Base-by-base conservation (phyloP, 30 jellyfish, hydroid and myxozoan genomes). In the Aurelia sp. region DNA sequence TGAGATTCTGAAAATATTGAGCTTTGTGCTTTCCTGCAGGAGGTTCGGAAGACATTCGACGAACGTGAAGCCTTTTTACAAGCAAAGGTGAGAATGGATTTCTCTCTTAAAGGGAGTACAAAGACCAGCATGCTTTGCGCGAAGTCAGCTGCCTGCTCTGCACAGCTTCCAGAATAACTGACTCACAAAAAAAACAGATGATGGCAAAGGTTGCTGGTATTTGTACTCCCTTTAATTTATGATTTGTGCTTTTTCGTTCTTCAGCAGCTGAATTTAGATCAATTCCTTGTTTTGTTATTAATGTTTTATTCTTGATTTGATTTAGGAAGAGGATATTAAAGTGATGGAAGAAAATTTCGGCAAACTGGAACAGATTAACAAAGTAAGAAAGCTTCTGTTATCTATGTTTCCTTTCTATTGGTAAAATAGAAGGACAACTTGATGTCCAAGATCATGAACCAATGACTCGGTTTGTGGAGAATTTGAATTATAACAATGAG, bases 241-340 rank as follows among this genome's bases (percentile, higher is more conserved):
- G 20, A 35, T 59, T 59, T 12, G 13, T 44, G 55, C 50, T 37
- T 44, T 44, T 44, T 44, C 1, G 0, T 44, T 44, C 15, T 4
- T 44, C 15, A 44, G 13, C 15, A 7, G 1, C 10, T 8, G 55
- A 44, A 44, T 44, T 44, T 7, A 7, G 10, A 44, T 10, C 15
- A 44, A 44, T 44, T 44, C 55, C 15, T 44, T 44, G 16, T 44
- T 7, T 0, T 13, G 13, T 44, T 7, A 44, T 5, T 44, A 0
- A 44, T 44, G 8, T 7, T 7, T 10, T 37, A 37, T 37, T 37
- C 13, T 44, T 44, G 13, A 44, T 44, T 44, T 44, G 13, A 7
- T 44, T 8, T 37, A 73, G 89, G 89, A 78, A 48, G 79, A 78
- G 16, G 89, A 78, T 10, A 78, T 78, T 3, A 78, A 62, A 16